These are phyloP conservation scores for Melanocharis versteri DNA, from an alignment of 2,113 vertebrate species.

Conservation along the genomic window DNA sequence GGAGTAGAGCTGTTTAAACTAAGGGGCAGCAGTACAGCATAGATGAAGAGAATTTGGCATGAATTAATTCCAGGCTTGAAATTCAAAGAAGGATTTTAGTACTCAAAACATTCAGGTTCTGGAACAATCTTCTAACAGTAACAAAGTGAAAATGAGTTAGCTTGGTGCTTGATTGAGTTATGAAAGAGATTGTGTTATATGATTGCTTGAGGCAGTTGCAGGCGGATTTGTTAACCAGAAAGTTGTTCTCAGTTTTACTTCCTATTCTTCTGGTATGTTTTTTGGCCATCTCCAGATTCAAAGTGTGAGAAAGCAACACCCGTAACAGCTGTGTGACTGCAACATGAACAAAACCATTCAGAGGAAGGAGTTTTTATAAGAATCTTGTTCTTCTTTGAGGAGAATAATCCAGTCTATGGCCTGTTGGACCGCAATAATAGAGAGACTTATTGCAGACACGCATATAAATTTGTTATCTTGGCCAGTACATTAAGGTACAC, in stretches of 20 bases:
- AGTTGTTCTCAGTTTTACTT: background rate
- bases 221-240: background rate
- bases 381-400: background rate
- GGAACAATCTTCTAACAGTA: background rate
- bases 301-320: background rate
- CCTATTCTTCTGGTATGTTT: background rate
- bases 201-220: background rate
- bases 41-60: background rate
- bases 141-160: background rate
- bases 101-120: background rate
- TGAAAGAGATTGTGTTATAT: background rate
- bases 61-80: conserved; percentile 7
- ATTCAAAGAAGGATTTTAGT: background rate
- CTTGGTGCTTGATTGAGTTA: background rate
- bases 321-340: background rate
- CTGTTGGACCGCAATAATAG: background rate
- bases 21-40: background rate
- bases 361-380: background rate
- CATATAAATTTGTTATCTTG: background rate
- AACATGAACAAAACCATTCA: background rate
- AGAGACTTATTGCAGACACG: background rate
- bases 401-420: background rate
- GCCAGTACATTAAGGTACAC: background rate
- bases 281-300: background rate
- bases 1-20: conserved; percentile 38